Evolutionary conservation across 2,888 invertebrate genomes (phyloP).

Genomic region (Azorinus chamasolen): DNA sequence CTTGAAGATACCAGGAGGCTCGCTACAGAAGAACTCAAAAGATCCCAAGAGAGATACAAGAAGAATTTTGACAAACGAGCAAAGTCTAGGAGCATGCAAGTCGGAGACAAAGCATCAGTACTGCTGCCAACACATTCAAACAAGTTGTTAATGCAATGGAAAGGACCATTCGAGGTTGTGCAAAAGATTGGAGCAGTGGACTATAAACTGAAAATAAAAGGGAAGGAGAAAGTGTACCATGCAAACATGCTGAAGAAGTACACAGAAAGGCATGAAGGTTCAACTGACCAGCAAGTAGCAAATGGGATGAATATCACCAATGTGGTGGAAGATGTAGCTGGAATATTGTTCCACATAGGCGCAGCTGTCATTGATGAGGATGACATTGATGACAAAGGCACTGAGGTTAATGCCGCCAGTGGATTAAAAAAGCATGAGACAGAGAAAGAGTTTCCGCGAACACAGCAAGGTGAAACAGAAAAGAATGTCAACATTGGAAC

Average conservation of each 20-base stretch:
- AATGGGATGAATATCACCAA: background rate
- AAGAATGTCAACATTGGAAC: no score
- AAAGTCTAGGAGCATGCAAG: conserved; percentile 21
- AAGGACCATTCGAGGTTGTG: conserved; percentile 38
- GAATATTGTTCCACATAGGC: background rate
- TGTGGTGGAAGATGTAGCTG: background rate
- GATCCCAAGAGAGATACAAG: conserved; percentile 22
- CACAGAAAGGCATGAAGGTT: background rate
- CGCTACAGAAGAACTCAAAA: conserved; percentile 27
- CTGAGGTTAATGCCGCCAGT: background rate
- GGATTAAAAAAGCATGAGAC: background rate
- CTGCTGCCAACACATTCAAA: conserved; percentile 64
- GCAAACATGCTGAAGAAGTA: conserved; percentile 54
- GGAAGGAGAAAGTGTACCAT: conserved; percentile 36
- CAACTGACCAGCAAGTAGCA: background rate
- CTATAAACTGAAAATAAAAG: conserved; percentile 40
- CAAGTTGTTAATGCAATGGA: conserved; percentile 61
- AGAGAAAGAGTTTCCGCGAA: background rate
- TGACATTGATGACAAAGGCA: background rate
- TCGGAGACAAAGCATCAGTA: conserved; percentile 58
- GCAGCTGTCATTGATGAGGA: conserved; percentile 2
- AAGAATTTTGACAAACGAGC: conserved; percentile 53
- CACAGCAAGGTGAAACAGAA: background rate
- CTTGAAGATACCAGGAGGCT: conserved; percentile 43
- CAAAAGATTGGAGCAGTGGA: conserved; percentile 19